Evolutionary conservation across 2,797 vertebrate species (phyloP).

Genomic region (Platyrinchus mystaceus): DNA sequence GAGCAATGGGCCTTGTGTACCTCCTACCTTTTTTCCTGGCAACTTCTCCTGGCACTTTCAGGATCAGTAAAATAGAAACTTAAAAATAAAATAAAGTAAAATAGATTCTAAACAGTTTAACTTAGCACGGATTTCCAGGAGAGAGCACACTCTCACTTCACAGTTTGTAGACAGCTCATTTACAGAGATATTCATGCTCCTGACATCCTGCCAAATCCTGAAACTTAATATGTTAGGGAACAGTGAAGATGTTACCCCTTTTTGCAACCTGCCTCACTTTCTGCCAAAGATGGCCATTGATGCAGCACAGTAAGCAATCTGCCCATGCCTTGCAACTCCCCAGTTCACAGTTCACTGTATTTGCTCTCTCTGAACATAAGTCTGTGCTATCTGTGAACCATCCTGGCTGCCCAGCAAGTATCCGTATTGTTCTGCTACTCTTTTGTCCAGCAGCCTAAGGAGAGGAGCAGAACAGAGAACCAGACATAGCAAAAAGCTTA

Average conservation of each 20-base stretch:
- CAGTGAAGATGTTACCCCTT: not conserved
- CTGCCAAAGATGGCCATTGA: not conserved
- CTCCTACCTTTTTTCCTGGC: not conserved
- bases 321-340: accelerated
- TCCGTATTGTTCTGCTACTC: not conserved
- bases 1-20: accelerated
- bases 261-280: not conserved
- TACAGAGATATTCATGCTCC: not conserved
- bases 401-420: not conserved
- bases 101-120: not conserved
- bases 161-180: not conserved
- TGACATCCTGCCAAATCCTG: not conserved
- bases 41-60: not conserved
- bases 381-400: not conserved
- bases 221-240: not conserved
- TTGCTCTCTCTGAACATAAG: not conserved
- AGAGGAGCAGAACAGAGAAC: not conserved
- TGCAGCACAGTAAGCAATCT: not conserved
- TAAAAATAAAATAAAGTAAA: not conserved
- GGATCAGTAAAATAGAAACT: not conserved
- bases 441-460: not conserved
- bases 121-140: not conserved
- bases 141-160: not conserved
- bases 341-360: not conserved
- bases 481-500: not conserved